These are phyloP conservation scores for Artemisiospiza belli DNA, from an alignment of 2,113 vertebrate genomes.

Conservation along the genomic window DNA sequence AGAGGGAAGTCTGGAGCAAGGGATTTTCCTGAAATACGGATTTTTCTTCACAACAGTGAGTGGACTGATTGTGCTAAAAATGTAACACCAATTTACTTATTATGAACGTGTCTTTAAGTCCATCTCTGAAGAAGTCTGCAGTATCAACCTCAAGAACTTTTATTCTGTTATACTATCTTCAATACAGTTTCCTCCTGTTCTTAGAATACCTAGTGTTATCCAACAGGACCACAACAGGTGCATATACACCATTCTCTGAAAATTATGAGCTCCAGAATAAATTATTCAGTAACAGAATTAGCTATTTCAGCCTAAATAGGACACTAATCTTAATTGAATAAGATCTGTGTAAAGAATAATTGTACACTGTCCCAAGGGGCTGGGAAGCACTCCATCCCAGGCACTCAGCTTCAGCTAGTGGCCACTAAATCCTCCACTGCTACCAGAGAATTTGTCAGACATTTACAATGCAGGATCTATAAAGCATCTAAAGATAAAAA, in stretches of 20 bases:
- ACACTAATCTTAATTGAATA: not conserved
- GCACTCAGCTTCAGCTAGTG: not conserved
- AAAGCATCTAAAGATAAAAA: not conserved
- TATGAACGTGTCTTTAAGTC: not conserved
- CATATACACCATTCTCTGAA: not conserved
- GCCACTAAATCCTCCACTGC: not conserved
- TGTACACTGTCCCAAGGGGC: not conserved
- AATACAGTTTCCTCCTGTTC: not conserved
- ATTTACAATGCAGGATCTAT: not conserved
- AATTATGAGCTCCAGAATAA: not conserved
- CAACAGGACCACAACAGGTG: not conserved
- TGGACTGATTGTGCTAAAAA: not conserved
- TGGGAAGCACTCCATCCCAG: not conserved
- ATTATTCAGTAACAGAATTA: not conserved
- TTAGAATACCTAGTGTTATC: not conserved
- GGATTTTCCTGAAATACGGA: not conserved
- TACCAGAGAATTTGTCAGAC: not conserved
- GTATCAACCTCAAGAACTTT: not conserved
- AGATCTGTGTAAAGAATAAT: not conserved
- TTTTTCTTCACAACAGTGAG: not conserved
- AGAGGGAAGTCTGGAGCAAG: not conserved
- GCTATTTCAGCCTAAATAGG: not conserved
- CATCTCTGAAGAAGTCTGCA: not conserved
- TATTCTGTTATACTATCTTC: not conserved
- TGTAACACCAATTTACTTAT: not conserved